A percentile compares a stretch with the other conserved stretches of the same genome.
Evolutionary conservation across 2,797 vertebrate species (phyloP).

Genomic region (Gymnothorax javanicus): DNA sequence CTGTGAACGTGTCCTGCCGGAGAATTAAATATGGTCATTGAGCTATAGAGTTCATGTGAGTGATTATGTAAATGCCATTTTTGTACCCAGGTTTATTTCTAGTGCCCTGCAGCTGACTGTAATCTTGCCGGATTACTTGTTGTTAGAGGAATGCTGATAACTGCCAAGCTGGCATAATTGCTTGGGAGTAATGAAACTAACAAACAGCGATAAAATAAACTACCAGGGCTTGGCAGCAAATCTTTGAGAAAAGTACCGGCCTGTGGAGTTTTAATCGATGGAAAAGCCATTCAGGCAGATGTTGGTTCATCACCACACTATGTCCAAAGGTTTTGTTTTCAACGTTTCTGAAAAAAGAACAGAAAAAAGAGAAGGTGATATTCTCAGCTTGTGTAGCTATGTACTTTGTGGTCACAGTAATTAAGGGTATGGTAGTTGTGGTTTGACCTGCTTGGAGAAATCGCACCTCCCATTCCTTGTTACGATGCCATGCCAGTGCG

Average conservation of each 20-base stretch:
- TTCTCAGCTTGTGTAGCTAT: conserved; percentile 40
- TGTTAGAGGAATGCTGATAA: conserved; percentile 31
- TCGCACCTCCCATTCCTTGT: conserved; percentile 35
- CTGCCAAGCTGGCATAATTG: conserved; percentile 35
- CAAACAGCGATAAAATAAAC: conserved; percentile 20
- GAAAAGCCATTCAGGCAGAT: not conserved
- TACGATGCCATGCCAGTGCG: conserved; percentile 49
- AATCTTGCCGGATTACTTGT: conserved; percentile 28
- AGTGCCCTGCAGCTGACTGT: conserved; percentile 28
- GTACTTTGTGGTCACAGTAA: conserved; percentile 44
- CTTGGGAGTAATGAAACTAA: conserved; percentile 31
- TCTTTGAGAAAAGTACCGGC: not conserved
- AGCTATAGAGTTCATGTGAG: conserved; percentile 20
- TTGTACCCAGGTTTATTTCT: conserved; percentile 39
- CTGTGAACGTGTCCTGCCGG: conserved; percentile 20
- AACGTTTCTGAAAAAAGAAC: not conserved
- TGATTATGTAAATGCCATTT: conserved; percentile 43
- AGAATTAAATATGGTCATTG: conserved; percentile 24
- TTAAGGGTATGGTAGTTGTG: conserved; percentile 48
- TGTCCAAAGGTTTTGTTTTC: not conserved
- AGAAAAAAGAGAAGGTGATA: conserved; percentile 28
- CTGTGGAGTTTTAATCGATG: conserved; percentile 7
- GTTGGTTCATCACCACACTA: not conserved
- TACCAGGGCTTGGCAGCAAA: not conserved
- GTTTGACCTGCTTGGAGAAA: conserved; percentile 26